Evolutionary conservation across 2,797 vertebrate species (phyloP), one percentile per base, ranked within the genome.

Genomic region (Tarsius wallacei): DNA sequence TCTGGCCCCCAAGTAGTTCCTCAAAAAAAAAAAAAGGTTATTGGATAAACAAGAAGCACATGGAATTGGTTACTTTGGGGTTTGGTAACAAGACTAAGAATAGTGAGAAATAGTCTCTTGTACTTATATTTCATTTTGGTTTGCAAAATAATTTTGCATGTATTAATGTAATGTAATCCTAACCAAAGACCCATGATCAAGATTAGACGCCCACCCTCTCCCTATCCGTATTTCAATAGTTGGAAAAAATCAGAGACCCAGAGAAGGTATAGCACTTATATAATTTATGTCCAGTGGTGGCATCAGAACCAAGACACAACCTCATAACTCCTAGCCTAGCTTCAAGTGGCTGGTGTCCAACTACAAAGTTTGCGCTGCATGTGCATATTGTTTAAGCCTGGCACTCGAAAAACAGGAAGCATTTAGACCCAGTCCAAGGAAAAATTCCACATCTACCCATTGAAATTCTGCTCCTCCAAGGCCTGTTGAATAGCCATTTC

Each of bases 81-180:
- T 87, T 77, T 77, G 82, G 2, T 76, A 57, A 78, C 21, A 95
- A 63, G 6, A 86, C 42, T 49, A 64, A 91, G 51, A 90, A 68
- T 81, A 51, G 33, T 76, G 63, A 94, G 42, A 76, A 42, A 31
- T 59, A 87, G n/a, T 83, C 64, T 94, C 16, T 59, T 68, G 9
- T 92, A 76, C 91, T 71, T 86, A 61, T 63, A 61, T 77, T 81
- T 91, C 82, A 63, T 73, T 94, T 49, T 90, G 83, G 24, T 59
- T 90, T 85, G 24, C 51, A 90, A 53, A 42, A 84, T 70, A 77
- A 64, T 88, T 93, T 95, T 95, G 24, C 78, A 24, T 86, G 9
- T 90, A 63, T 84, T 89, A 89, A 74, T 47, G 87, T 84, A 63
- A 91, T 47, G 28, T 84, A 78, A 94, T 78, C 42, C 49, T 81